Base-by-base conservation (phyloP, 2,888 invertebrate species). In the Andrena dorsata region DNA sequence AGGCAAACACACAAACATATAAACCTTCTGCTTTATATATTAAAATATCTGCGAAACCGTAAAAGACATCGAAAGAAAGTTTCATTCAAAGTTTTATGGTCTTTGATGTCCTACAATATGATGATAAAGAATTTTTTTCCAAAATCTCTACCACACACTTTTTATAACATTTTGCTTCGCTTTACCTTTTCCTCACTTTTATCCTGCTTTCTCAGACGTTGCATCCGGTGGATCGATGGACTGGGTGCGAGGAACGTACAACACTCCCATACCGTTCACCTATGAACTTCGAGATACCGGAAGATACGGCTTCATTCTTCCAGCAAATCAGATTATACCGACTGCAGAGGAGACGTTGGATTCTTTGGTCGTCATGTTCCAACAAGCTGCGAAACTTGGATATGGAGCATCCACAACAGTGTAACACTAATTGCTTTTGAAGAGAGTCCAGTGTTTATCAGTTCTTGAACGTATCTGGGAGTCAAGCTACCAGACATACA, bases 161-260 rank as follows among this genome's bases (percentile, higher is more conserved):
- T 51, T 51, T n/a, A 51, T 51, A 51, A 16, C 16, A 58, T n/a
- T 26, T 49, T 60, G 6, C n/a, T 28, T 41, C 6, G 1, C 16
- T 28, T 7, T 32, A 13, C 20, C 20, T 32, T n/a, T 20, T 13
- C 2, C 47, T 10, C 20, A 16, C 66, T 60, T 13, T 69, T 41
- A 28, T 60, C 10, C 0, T 8, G n/a, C 26, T 73, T 41, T 91
- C 90, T 6, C 90, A 96, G 96, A 96, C 92, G 94, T 95, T 0
- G 96, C 96, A 0, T 95, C 96, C 7, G 97, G 97, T 0, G 94
- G 95, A 2, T 95, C 96, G 26, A 94, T 96, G 83, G 98, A 98
- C 91, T 98, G 97, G 96, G 97, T 96, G 0, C 97, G 97, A 89
- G 96, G 95, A 7, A 95, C 94, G 0, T 95, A 95, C 69, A 95